Conservation (phyloP, 1,140 invertebrate genomes). For the Choristoneura fumiferana region DNA sequence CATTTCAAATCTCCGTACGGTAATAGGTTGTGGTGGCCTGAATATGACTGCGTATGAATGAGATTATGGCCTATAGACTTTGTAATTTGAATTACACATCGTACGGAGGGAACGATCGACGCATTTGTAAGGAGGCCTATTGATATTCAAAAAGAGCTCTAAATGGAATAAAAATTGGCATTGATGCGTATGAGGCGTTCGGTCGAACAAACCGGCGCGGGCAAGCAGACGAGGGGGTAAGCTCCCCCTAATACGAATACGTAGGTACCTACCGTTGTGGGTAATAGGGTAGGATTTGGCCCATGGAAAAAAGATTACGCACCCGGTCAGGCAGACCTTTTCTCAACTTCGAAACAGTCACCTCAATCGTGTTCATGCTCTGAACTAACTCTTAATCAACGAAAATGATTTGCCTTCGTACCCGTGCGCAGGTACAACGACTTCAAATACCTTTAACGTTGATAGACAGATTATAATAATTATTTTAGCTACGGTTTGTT, state of each 20-base stretch:
- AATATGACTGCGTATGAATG: constrained; percentile 19
- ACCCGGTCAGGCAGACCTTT: constrained; percentile 26
- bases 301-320: constrained; percentile 38
- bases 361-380: background rate
- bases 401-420: too few relatives aligned
- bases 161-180: constrained; percentile 41
- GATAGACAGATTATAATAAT: constrained; percentile 11
- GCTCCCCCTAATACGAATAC: constrained; percentile 36
- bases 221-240: constrained; percentile 16
- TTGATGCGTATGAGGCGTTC: constrained; percentile 33
- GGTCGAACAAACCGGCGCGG: constrained; percentile 8
- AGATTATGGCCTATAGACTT: constrained; percentile 20
- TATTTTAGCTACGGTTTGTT: background rate
- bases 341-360: constrained; percentile 20
- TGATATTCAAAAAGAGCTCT: constrained; percentile 43
- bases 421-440: too few relatives aligned
- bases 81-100: constrained; percentile 25
- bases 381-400: too few relatives aligned
- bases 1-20: background rate
- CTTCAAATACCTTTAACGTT: too few relatives aligned
- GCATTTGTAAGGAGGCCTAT: constrained; percentile 32
- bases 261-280: constrained; percentile 34
- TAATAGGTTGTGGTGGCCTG: background rate
- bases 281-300: constrained; percentile 41
- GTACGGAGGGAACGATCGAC: constrained; percentile 20